Conservation (phyloP, 1,140 invertebrate species). For the Ips typographus region DNA sequence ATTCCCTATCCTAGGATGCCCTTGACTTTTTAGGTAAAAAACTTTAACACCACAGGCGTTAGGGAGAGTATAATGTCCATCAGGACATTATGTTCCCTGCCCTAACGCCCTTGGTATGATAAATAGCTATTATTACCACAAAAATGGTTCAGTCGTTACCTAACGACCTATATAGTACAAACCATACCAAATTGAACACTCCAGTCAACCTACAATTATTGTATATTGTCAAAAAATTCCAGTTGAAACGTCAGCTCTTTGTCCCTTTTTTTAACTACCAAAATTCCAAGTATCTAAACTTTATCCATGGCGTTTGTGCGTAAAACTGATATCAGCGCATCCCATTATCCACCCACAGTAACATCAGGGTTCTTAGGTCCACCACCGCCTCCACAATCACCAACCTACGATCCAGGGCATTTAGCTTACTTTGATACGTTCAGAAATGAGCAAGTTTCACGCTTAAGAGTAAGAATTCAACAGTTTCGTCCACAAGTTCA, state of each 20-base stretch:
- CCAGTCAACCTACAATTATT: no score
- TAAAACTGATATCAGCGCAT: conserved; percentile 33
- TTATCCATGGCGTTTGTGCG: conserved; percentile 13
- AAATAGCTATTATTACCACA: no score
- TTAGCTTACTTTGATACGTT: conserved; percentile 50
- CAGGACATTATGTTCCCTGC: no score
- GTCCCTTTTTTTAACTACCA: background rate
- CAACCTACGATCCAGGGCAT: conserved; percentile 34
- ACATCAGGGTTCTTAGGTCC: conserved; percentile 45
- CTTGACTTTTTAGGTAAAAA: no score
- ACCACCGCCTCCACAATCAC: conserved; percentile 41
- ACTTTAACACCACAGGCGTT: no score
- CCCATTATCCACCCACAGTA: conserved; percentile 44
- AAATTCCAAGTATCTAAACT: background rate
- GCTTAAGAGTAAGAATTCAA: conserved; percentile 44
- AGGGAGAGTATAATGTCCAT: no score
- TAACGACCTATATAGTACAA: no score
- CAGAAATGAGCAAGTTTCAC: conserved; percentile 49
- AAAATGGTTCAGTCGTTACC: no score
- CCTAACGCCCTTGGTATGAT: no score
- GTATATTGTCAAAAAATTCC: no score
- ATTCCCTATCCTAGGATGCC: no score
- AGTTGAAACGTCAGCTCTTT: conserved; percentile 1
- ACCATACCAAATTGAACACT: no score
- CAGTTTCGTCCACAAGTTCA: background rate